Percentiles rank a stretch among this genome's conserved stretches.
Conservation (phyloP, 2,113 vertebrate genomes). For the Okapia johnstoni region DNA sequence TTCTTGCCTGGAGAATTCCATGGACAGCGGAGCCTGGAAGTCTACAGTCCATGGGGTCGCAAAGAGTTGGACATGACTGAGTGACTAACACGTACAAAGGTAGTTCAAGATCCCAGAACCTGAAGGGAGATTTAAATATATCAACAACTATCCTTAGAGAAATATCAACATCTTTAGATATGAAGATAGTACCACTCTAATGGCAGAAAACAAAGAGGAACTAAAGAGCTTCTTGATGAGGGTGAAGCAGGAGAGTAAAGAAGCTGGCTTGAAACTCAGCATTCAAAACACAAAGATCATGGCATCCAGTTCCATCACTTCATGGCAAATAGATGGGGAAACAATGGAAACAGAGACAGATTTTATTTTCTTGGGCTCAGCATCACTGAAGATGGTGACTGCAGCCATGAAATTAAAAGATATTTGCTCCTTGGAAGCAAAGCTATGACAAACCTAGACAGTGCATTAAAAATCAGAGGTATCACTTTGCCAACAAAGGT, state of each 20-base stretch:
- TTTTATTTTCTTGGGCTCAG: background rate
- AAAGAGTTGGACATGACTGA: background rate
- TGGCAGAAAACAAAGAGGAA: background rate
- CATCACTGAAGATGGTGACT: background rate
- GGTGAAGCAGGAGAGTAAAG: background rate
- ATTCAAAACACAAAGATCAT: background rate
- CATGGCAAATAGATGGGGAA: background rate
- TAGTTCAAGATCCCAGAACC: background rate
- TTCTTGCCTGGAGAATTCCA: background rate
- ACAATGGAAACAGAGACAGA: background rate
- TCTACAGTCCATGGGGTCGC: background rate
- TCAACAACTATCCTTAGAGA: background rate
- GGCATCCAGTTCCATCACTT: background rate
- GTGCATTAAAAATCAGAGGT: background rate
- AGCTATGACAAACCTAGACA: background rate
- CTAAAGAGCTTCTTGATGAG: background rate
- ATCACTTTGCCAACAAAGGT: background rate
- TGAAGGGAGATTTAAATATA: slow-evolving; percentile 5
- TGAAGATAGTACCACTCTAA: background rate
- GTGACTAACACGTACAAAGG: background rate
- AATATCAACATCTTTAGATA: background rate
- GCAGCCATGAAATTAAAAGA: background rate
- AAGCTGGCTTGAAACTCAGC: background rate
- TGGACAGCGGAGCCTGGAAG: background rate
- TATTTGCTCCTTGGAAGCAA: background rate